Evolutionary conservation across 2,888 invertebrate genomes (phyloP).

Genomic region (Monochamus alternatus): DNA sequence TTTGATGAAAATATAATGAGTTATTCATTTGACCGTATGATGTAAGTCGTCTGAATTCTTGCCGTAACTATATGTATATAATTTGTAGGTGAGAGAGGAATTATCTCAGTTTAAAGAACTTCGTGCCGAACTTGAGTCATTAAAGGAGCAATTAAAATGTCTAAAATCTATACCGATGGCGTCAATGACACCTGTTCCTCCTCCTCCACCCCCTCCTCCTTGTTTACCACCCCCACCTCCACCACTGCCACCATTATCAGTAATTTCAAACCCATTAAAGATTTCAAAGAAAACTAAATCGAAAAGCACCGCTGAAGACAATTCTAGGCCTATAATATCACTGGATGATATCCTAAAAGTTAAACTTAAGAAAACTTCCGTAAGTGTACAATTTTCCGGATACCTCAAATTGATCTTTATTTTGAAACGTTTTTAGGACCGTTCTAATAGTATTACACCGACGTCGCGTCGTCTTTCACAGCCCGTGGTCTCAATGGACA

Average conservation of each 20-base stretch:
- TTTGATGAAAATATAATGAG: too few species aligned
- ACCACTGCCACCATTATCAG: conserved; percentile 53
- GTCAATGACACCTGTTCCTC: conserved; percentile 49
- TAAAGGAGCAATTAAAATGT: conserved; percentile 51
- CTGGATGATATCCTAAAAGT: conserved; percentile 68
- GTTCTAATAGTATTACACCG: conserved; percentile 45
- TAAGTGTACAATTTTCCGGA: conserved; percentile 53
- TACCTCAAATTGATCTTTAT: background rate
- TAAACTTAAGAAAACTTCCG: conserved; percentile 65
- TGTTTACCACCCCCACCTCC: conserved; percentile 58
- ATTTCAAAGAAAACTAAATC: conserved; percentile 49
- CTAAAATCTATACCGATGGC: conserved; percentile 34
- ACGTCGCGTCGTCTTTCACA: conserved; percentile 52
- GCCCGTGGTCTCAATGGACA: conserved; percentile 62
- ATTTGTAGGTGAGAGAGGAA: conserved; percentile 52
- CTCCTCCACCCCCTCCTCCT: conserved; percentile 61
- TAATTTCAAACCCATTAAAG: conserved; percentile 58
- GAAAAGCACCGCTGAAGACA: conserved; percentile 39
- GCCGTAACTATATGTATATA: background rate
- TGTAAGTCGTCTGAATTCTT: too few species aligned
- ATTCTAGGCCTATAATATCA: conserved; percentile 65
- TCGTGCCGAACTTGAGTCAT: conserved; percentile 48
- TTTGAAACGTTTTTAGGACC: conserved; percentile 53
- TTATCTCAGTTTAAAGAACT: conserved; percentile 47
- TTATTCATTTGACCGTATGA: too few species aligned